phyloP scores from a whole-genome alignment of 2,797 vertebrate species.

The Karalla daura region DNA sequence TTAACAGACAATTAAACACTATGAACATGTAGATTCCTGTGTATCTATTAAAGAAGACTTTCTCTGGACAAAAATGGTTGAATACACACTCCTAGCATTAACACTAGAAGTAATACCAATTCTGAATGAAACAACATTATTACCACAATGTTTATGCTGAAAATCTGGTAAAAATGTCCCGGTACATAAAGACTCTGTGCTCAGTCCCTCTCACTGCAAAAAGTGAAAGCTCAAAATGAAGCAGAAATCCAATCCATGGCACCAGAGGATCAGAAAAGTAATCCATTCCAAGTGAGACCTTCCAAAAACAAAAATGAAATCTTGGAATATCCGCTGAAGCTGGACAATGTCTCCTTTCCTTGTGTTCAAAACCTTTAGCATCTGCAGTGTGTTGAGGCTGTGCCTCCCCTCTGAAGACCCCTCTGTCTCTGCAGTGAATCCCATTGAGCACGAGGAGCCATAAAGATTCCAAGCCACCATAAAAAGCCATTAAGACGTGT shows the following conservation, averaged over 20 bases:
- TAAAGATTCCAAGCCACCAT: conserved; percentile 85
- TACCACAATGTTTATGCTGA: conserved; percentile 48
- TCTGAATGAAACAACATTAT: conserved; percentile 1
- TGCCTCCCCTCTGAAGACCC: conserved; percentile 55
- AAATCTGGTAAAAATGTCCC: conserved; percentile 15
- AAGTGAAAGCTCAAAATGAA: conserved; percentile 13
- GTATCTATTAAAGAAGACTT: background rate
- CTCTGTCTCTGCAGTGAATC: conserved; percentile 64
- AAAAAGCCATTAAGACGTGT: conserved; percentile 81
- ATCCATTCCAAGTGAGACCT: conserved; percentile 20
- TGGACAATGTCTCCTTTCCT: conserved; percentile 18
- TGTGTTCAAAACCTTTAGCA: conserved; percentile 25
- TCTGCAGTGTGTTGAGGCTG: conserved; percentile 48
- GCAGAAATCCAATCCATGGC: conserved; percentile 9
- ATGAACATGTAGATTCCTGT: background rate
- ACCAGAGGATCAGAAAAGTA: conserved; percentile 6
- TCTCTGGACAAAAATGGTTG: background rate
- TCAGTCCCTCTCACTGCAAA: background rate
- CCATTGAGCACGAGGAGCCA: conserved; percentile 77
- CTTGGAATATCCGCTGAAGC: conserved; percentile 16
- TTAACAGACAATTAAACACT: background rate
- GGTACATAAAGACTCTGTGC: conserved; percentile 8
- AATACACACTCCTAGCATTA: background rate
- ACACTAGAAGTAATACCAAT: background rate
- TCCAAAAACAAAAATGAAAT: conserved; percentile 32